Evolutionary conservation across 2,797 vertebrate species (phyloP).

Genomic region (Cottoperca gobio): DNA sequence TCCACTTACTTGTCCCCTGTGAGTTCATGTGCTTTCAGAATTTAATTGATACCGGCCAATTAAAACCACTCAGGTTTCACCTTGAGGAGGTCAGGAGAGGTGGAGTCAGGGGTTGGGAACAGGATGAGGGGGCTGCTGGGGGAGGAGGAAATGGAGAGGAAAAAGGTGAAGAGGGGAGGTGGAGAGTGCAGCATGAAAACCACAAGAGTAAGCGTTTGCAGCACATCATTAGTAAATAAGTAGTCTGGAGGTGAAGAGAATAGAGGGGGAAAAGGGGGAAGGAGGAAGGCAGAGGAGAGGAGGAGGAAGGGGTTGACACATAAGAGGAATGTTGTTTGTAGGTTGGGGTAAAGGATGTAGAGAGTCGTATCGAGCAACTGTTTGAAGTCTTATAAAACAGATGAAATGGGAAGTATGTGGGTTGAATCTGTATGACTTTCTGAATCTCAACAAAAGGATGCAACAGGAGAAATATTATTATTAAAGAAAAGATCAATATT

Average conservation of each 20-base stretch:
- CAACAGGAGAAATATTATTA: neutral
- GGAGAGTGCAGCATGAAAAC: slow-evolving; percentile 56
- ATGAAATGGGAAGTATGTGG: neutral
- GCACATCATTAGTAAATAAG: slow-evolving; percentile 79
- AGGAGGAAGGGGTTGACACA: slow-evolving; percentile 11
- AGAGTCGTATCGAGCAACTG: neutral
- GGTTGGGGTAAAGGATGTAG: slow-evolving; percentile 6
- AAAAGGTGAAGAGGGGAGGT: slow-evolving; percentile 50
- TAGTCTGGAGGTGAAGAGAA: slow-evolving; percentile 42
- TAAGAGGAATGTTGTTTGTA: slow-evolving; percentile 5
- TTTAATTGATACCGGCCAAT: slow-evolving; percentile 85
- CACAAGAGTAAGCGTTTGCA: slow-evolving; percentile 74
- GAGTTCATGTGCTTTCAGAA: slow-evolving; percentile 63
- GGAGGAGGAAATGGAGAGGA: slow-evolving; percentile 25
- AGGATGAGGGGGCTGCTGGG: slow-evolving; percentile 26
- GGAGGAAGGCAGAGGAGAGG: slow-evolving; percentile 8
- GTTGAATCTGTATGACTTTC: neutral
- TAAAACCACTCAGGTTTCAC: slow-evolving; percentile 77
- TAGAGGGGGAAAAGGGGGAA: slow-evolving; percentile 2
- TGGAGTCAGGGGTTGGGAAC: slow-evolving; percentile 47
- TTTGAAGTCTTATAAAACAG: neutral
- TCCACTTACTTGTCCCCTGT: slow-evolving; percentile 47
- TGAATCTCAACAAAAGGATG: neutral
- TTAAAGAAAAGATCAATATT: neutral
- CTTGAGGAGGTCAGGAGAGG: slow-evolving; percentile 65